Evolutionary conservation across 2,797 vertebrate genomes (phyloP).

Genomic region (Anomalospiza imberbis): DNA sequence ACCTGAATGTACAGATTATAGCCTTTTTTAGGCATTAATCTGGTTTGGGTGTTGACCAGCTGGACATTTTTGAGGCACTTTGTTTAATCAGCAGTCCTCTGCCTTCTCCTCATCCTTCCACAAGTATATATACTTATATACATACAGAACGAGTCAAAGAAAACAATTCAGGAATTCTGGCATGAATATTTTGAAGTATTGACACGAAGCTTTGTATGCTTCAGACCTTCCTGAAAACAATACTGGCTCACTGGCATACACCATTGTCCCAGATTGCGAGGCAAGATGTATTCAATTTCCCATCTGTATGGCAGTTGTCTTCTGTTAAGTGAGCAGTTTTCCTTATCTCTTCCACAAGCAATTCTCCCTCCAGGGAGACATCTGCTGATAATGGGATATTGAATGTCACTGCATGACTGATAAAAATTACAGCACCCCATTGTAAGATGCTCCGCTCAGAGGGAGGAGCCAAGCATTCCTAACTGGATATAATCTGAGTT

Average conservation of each 20-base stretch:
- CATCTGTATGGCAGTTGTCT: too few species aligned
- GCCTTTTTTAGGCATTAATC: background rate
- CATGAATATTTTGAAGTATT: background rate
- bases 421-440: too few species aligned
- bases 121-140: background rate
- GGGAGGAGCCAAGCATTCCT: too few species aligned
- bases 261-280: too few species aligned
- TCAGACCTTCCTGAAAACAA: background rate
- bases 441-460: too few species aligned
- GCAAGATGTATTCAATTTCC: too few species aligned
- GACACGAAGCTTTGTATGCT: background rate
- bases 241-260: background rate
- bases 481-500: too few species aligned
- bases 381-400: too few species aligned
- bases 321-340: too few species aligned
- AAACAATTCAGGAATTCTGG: background rate
- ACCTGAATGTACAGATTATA: slow-evolving; percentile 6
- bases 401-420: too few species aligned
- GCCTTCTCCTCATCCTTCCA: background rate
- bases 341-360: too few species aligned
- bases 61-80: background rate
- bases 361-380: too few species aligned
- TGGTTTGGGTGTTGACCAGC: background rate
- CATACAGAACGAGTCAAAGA: background rate
- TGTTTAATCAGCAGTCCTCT: background rate